Percentiles rank a stretch among this genome's conserved stretches.
Evolutionary conservation across 1,140 invertebrate species (phyloP).

Genomic region (Calephelis nemesis): DNA sequence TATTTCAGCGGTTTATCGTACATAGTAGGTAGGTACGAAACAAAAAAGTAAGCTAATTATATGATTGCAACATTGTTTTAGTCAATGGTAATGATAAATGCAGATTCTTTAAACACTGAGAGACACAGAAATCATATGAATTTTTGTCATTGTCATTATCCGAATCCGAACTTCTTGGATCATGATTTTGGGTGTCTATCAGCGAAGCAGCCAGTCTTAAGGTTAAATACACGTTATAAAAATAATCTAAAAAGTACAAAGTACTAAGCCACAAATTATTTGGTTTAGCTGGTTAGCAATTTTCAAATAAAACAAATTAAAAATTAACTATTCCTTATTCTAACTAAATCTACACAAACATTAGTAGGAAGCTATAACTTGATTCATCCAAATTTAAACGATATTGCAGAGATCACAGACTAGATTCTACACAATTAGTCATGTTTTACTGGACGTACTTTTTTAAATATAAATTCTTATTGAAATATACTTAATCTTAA

Average conservation of each 20-base stretch:
- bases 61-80: no score
- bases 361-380: conserved; percentile 53
- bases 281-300: background rate
- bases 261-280: background rate
- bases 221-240: background rate
- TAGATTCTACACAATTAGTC: conserved; percentile 61
- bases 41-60: no score
- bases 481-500: background rate
- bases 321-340: conserved; percentile 10
- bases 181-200: no score
- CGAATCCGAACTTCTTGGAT: no score
- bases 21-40: no score
- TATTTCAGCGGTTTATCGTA: no score
- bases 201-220: no score
- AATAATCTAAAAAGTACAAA: background rate
- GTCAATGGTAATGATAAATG: no score
- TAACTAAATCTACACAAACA: conserved; percentile 32
- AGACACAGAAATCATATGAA: no score
- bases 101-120: no score
- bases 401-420: conserved; percentile 75
- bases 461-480: conserved; percentile 1
- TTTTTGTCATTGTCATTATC: no score
- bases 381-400: conserved; percentile 38
- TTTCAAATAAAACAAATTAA: conserved; percentile 1
- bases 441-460: conserved; percentile 10